Conservation (phyloP, 2,113 vertebrate species). For the Meleagris gallopavo region DNA sequence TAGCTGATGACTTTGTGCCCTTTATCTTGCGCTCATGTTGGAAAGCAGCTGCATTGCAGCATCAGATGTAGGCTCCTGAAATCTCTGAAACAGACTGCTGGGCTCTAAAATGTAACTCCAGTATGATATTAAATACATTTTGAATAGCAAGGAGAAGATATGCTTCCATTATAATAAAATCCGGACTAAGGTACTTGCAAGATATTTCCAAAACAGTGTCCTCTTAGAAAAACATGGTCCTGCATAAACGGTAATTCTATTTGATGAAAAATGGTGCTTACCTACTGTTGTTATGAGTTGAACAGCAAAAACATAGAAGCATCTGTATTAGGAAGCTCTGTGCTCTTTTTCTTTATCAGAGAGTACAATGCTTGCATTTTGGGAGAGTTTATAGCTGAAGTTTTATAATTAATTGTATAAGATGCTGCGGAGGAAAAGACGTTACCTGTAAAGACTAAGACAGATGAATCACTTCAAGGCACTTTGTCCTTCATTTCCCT, state of each 20-base stretch:
- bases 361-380: neutral
- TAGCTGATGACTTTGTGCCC: neutral
- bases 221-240: neutral
- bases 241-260: accelerated
- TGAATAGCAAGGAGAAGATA: neutral
- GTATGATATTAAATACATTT: neutral
- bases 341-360: neutral
- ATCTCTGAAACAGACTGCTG: neutral
- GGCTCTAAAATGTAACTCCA: neutral
- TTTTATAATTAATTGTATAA: neutral
- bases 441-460: neutral
- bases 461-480: neutral
- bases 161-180: neutral
- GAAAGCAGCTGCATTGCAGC: neutral
- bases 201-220: neutral
- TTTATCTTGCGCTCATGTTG: neutral
- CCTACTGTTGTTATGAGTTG: accelerated
- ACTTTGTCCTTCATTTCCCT: neutral
- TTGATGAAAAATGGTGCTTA: accelerated
- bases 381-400: neutral
- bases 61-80: neutral
- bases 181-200: neutral
- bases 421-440: neutral
- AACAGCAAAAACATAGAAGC: no score
- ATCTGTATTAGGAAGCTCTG: accelerated